Base-by-base conservation (phyloP, 1,140 invertebrate species). In the Asbolus verrucosus region DNA sequence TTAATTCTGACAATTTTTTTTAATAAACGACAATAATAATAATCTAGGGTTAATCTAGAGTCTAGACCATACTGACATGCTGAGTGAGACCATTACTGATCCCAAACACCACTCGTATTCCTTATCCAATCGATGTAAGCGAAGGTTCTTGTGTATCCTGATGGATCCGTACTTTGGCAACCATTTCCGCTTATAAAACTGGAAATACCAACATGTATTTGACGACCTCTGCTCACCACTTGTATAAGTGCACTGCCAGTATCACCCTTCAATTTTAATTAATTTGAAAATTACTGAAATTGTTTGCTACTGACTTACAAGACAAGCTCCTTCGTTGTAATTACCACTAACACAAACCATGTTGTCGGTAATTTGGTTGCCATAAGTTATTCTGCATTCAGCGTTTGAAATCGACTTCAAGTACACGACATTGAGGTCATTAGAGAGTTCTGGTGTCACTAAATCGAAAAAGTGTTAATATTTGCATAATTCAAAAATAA, bases 141-240 rank as follows among this genome's bases (percentile, higher is more conserved):
- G 24, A 4, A 27, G 3, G 46, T 54, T 27, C 46, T 54, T 11
- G 46, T 54, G 11, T 27, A 54, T 13, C 46, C 46, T 1, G 46
- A 54, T 2, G 46, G 46, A 24, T 54, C 46, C 14, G 46, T 19
- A 13, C n/a, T 27, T 27, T 54, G 19, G 27, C 46, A 54, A 6
- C 46, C 46, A 24, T 54, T 54, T 11, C 8, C 6, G 9, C 46
- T 54, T 27, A 54, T n/a, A 54, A 54, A 54, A 54, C 46, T 54
- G 24, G 46, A n/a, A 5, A 54, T 27, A 6, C 46, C 46, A 14
- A 27, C 46, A 13, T 54, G 46, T 27, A n/a, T n/a, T n/a, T n/a
- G n/a, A n/a, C n/a, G n/a, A n/a, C 13, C 19, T 30, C 19, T 27
- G 9, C 6, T 13, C 19, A n/a, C 46, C 21, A 14, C 21, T n/a